Evolutionary conservation across 1,140 invertebrate genomes (phyloP).

Genomic region (Camponotus vicinus): DNA sequence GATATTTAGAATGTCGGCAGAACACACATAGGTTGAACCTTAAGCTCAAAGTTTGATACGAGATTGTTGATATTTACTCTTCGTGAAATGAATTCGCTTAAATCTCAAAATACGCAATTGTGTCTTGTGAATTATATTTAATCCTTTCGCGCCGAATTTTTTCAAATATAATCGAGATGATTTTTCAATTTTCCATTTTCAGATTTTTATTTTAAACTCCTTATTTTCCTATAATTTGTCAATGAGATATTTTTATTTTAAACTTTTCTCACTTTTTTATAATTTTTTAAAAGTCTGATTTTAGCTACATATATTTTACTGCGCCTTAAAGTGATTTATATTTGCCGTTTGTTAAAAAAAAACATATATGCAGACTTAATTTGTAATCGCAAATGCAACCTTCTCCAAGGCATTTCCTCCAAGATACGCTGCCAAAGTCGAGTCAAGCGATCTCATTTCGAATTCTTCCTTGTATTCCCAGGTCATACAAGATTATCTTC

Average conservation of each 20-base stretch:
- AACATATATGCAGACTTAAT: neutral
- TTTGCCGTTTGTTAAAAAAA: neutral
- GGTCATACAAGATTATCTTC: neutral
- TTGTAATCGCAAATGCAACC: neutral
- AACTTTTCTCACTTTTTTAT: neutral
- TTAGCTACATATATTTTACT: neutral
- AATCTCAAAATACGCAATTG: neutral
- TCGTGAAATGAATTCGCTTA: neutral
- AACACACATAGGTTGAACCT: slow-evolving; percentile 9
- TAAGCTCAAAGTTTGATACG: neutral
- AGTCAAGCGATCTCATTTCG: slow-evolving; percentile 16
- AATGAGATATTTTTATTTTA: neutral
- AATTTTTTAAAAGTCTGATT: too few relatives aligned
- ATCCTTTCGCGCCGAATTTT: neutral
- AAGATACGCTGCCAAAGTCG: neutral
- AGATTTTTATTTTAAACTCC: neutral
- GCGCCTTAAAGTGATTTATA: too few relatives aligned
- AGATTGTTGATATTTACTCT: neutral
- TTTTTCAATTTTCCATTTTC: neutral
- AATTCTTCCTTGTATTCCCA: slow-evolving; percentile 8
- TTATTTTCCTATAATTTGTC: too few relatives aligned
- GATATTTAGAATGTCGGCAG: slow-evolving; percentile 31
- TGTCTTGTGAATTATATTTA: neutral
- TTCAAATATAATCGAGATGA: neutral
- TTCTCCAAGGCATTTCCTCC: too few relatives aligned